Conservation (phyloP, 1,140 invertebrate species). For the Hyles euphorbiae region DNA sequence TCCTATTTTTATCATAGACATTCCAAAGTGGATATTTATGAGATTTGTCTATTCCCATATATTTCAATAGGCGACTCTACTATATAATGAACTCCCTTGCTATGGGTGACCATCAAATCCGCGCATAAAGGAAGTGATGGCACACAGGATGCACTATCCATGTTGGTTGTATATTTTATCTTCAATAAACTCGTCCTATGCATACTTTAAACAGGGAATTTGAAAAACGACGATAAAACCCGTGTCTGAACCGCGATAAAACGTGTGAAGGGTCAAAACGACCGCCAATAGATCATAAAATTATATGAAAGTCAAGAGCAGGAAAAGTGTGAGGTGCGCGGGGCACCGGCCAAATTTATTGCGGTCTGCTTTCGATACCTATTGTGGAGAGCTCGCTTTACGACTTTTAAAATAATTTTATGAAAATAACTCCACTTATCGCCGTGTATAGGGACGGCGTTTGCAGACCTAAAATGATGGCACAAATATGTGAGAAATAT, state of each 20-base stretch:
- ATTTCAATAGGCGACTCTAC: too few relatives aligned
- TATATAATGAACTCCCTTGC: too few relatives aligned
- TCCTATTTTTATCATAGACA: too few relatives aligned
- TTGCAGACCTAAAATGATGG: constrained; percentile 10
- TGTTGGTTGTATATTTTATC: constrained; percentile 23
- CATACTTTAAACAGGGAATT: constrained; percentile 55
- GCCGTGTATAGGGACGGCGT: background rate
- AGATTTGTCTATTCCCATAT: too few relatives aligned
- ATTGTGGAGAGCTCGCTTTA: constrained; percentile 63
- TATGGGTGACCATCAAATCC: constrained; percentile 11
- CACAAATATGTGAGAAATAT: constrained; percentile 3
- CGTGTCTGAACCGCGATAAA: constrained; percentile 35
- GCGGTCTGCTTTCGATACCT: constrained; percentile 67
- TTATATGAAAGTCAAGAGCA: constrained; percentile 74
- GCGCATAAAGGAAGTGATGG: constrained; percentile 14
- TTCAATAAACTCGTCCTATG: constrained; percentile 38
- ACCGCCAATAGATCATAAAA: constrained; percentile 68
- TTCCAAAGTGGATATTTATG: too few relatives aligned
- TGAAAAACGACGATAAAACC: constrained; percentile 34
- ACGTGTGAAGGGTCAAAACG: constrained; percentile 64
- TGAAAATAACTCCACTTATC: constrained; percentile 53
- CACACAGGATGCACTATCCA: constrained; percentile 37
- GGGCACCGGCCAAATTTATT: constrained; percentile 59
- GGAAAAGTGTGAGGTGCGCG: constrained; percentile 64
- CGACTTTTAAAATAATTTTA: constrained; percentile 60